Evolutionary conservation across 2,113 vertebrate species (phyloP).

Genomic region (Petaurus breviceps): DNA sequence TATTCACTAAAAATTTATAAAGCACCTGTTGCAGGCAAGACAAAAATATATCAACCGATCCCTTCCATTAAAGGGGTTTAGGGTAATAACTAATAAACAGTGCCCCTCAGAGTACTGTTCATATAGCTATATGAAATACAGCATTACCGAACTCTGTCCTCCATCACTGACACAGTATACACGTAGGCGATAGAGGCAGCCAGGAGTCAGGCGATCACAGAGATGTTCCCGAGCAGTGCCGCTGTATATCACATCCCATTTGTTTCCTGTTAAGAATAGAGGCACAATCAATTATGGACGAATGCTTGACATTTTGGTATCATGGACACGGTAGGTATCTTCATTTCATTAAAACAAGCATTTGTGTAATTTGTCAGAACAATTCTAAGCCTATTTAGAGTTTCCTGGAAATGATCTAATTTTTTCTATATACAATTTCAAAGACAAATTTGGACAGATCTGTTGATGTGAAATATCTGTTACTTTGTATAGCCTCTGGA

Average conservation of each 20-base stretch:
- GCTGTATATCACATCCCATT: slow-evolving; percentile 93
- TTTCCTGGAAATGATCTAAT: slow-evolving; percentile 76
- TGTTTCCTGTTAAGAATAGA: slow-evolving; percentile 85
- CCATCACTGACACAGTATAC: slow-evolving; percentile 95
- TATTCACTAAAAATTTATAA: background rate
- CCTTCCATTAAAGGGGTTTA: background rate
- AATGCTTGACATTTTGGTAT: slow-evolving; percentile 63
- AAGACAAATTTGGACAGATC: slow-evolving; percentile 61
- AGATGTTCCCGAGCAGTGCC: slow-evolving; percentile 91
- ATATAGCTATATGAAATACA: background rate
- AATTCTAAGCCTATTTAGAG: slow-evolving; percentile 57
- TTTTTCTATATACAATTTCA: slow-evolving; percentile 53
- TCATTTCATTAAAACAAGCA: slow-evolving; percentile 51
- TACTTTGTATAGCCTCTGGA: slow-evolving; percentile 56
- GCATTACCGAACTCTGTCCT: slow-evolving; percentile 94
- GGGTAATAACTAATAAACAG: background rate
- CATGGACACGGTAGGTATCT: slow-evolving; percentile 61
- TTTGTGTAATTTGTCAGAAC: slow-evolving; percentile 63
- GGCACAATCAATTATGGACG: slow-evolving; percentile 60
- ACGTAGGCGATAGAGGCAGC: slow-evolving; percentile 90
- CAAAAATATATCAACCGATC: background rate
- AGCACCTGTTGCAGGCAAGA: background rate
- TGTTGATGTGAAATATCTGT: slow-evolving; percentile 64
- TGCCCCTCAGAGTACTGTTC: background rate
- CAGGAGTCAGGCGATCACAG: slow-evolving; percentile 94